Evolutionary conservation across 2,888 invertebrate species (phyloP).

Genomic region (Caenorhabditis doughertyi): DNA sequence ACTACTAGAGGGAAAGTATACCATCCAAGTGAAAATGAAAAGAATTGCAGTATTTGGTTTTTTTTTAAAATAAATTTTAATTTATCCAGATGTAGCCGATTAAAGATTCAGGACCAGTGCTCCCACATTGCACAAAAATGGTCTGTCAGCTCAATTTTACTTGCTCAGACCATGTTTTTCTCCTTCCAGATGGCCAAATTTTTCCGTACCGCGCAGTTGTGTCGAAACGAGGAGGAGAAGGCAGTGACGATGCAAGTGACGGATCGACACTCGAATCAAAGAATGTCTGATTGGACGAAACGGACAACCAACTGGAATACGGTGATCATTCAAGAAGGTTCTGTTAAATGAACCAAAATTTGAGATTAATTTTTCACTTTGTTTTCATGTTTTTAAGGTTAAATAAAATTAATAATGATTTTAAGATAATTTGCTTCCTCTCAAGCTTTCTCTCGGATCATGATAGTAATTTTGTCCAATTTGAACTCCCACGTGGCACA

Average conservation of each 20-base stretch:
- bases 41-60: too few species aligned
- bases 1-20: too few species aligned
- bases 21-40: too few species aligned
- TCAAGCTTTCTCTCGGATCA: too few species aligned
- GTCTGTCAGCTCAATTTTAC: conserved; percentile 18
- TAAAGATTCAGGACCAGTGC: conserved; percentile 80
- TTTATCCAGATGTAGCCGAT: too few species aligned
- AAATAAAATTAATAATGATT: conserved; percentile 14
- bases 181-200: conserved; percentile 23
- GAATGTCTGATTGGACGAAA: conserved; percentile 58
- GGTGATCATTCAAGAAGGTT: conserved; percentile 27
- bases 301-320: conserved; percentile 43
- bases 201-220: conserved; percentile 18
- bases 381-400: neutral
- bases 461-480: too few species aligned
- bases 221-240: conserved; percentile 26
- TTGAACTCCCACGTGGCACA: too few species aligned
- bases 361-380: neutral
- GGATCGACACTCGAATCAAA: conserved; percentile 53
- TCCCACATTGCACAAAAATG: conserved; percentile 71
- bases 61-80: too few species aligned
- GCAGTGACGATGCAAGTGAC: conserved; percentile 17
- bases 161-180: neutral
- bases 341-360: conserved; percentile 52
- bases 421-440: too few species aligned